Base-by-base conservation (phyloP, 2,888 invertebrate genomes). In the Empis stercorea region DNA sequence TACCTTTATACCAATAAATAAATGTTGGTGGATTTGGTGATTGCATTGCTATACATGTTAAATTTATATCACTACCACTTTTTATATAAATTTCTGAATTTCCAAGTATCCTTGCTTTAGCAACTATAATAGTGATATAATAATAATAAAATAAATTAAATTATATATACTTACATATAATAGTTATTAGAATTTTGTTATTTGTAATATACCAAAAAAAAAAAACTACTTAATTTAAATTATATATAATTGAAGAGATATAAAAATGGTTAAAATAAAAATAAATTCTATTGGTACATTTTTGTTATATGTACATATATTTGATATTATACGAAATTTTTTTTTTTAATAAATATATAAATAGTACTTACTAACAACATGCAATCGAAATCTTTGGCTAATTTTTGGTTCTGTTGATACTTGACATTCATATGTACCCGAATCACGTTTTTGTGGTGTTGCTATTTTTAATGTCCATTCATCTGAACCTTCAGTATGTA, bases 51-150 rank as follows among this genome's bases (percentile, higher is more conserved):
- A 87, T 79, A 73, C 91, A 91, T 63, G 89, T 91, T 70, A 92
- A 78, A 76, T 91, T 91, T 73, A 92, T 88, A 76, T 91, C 89
- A 64, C 87, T 89, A 59, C 91, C 91, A 64, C 87, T 87, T 69
- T 87, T 84, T 71, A 91, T 87, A 75, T 86, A 87, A 66, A 88
- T 75, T 72, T 91, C 89, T 40, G 85, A 78, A 63, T 87, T 88
- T 45, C 88, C 87, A 66, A 85, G 75, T 65, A 91, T 91, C 75
- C 86, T 86, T 58, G 91, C 91, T 68, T 87, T 85, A 61, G 89
- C 88, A 66, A 91, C 91, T 91, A n/a, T n/a, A n/a, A n/a, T n/a
- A n/a, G 78, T 42, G 56, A 55, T 7, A n/a, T 13, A 32, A 32
- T 9, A 32, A 32, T n/a, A n/a, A n/a, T n/a, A n/a, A n/a, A n/a